phyloP scores from a whole-genome alignment of 1,140 invertebrate genomes.

The Neuroterus valhalla region DNA sequence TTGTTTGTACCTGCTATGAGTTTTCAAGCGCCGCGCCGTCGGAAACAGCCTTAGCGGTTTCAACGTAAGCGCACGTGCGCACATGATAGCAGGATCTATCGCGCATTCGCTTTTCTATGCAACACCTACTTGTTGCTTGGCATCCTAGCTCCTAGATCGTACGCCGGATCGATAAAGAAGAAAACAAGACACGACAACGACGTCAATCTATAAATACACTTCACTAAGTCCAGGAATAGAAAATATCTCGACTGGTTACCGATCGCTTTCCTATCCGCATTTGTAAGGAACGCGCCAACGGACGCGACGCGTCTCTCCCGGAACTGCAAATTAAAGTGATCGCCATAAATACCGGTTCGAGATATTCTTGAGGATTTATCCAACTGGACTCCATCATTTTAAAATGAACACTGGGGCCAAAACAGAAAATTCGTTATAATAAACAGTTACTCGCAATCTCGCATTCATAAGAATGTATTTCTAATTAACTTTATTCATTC shows the following conservation, averaged over 20 bases:
- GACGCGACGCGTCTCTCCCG: conserved; percentile 43
- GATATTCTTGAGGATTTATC: conserved; percentile 13
- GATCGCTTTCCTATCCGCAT: conserved; percentile 53
- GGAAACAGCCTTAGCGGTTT: too few species aligned
- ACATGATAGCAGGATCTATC: too few species aligned
- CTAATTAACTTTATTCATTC: too few species aligned
- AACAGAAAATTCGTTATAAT: conserved; percentile 11
- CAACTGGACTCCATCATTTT: conserved; percentile 13
- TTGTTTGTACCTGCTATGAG: too few species aligned
- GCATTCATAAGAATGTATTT: too few species aligned
- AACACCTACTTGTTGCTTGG: too few species aligned
- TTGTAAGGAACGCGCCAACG: conserved; percentile 47
- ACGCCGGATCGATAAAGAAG: conserved; percentile 34
- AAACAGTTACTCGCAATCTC: too few species aligned
- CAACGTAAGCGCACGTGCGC: too few species aligned
- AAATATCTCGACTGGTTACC: conserved; percentile 57
- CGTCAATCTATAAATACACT: conserved; percentile 67
- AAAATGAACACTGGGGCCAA: conserved; percentile 32
- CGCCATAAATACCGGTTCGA: conserved; percentile 16
- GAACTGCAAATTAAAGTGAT: conserved; percentile 42
- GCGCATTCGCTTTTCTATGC: too few species aligned
- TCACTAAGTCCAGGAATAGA: conserved; percentile 65
- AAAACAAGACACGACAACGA: conserved; percentile 47
- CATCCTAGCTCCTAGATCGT: too few species aligned
- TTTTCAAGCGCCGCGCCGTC: too few species aligned